These are phyloP conservation scores for Pocillopora meandrina DNA, from an alignment of 92 coral and sea anemone genomes.

Conservation along the genomic window DNA sequence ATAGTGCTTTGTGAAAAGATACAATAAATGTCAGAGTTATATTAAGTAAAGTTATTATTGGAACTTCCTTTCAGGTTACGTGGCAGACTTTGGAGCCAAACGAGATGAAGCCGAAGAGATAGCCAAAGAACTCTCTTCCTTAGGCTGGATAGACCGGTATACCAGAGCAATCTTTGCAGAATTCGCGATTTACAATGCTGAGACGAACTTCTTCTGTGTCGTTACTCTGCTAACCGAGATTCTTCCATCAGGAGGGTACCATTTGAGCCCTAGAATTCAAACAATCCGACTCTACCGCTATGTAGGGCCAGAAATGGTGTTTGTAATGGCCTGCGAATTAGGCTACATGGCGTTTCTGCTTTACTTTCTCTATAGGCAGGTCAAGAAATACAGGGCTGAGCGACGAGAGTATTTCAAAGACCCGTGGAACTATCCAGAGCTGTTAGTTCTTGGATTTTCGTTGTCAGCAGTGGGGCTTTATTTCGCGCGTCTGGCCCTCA, in stretches of 20 bases:
- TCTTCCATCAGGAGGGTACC: slow-evolving; percentile 77
- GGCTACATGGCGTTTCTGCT: slow-evolving; percentile 72
- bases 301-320: slow-evolving; percentile 89
- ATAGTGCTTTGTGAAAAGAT: no score
- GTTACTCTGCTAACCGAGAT: slow-evolving; percentile 76
- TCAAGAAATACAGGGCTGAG: slow-evolving; percentile 74
- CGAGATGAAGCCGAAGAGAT: slow-evolving; percentile 43
- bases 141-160: slow-evolving; percentile 79
- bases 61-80: slow-evolving; percentile 58
- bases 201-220: slow-evolving; percentile 84
- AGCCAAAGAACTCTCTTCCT: slow-evolving; percentile 26
- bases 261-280: slow-evolving; percentile 73
- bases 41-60: neutral
- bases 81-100: slow-evolving; percentile 73
- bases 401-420: slow-evolving; percentile 72
- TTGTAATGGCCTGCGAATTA: slow-evolving; percentile 88
- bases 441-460: slow-evolving; percentile 78
- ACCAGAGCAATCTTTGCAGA: slow-evolving; percentile 85
- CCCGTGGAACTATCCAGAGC: slow-evolving; percentile 86
- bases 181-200: slow-evolving; percentile 79
- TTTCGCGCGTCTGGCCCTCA: slow-evolving; percentile 64
- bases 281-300: slow-evolving; percentile 81
- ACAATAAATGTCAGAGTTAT: neutral
- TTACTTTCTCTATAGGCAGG: slow-evolving; percentile 79
- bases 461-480: slow-evolving; percentile 62